Evolutionary conservation across 2,888 invertebrate species (phyloP).

Genomic region (Cataglyphis rosenhaueri): DNA sequence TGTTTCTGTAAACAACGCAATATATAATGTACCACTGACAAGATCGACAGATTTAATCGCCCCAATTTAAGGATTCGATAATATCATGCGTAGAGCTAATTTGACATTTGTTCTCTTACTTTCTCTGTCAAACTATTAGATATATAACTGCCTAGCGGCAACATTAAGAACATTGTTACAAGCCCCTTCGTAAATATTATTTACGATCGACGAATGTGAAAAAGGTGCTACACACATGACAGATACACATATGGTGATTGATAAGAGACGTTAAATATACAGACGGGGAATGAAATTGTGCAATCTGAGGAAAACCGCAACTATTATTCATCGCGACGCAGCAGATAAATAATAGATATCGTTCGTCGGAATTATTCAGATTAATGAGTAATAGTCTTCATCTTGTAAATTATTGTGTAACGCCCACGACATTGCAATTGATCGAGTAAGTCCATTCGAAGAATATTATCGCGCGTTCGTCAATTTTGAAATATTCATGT

Average conservation of each 20-base stretch:
- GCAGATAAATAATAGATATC: neutral
- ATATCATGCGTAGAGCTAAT: slow-evolving; percentile 41
- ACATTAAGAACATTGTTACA: slow-evolving; percentile 31
- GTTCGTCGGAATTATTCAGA: slow-evolving; percentile 1
- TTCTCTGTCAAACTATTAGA: slow-evolving; percentile 46
- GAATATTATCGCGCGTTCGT: neutral
- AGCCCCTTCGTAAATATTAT: slow-evolving; percentile 10
- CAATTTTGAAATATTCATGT: slow-evolving; percentile 30
- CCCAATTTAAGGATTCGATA: slow-evolving; percentile 12
- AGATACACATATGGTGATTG: slow-evolving; percentile 18
- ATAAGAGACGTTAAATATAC: slow-evolving; percentile 9
- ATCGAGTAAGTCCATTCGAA: slow-evolving; percentile 8
- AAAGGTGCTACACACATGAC: slow-evolving; percentile 14
- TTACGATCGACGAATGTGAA: slow-evolving; percentile 26
- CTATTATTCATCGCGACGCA: slow-evolving; percentile 36
- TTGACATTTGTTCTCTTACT: slow-evolving; percentile 50
- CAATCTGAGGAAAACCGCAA: slow-evolving; percentile 45
- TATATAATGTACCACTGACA: neutral
- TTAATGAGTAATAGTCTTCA: slow-evolving; percentile 15
- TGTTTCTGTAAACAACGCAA: neutral
- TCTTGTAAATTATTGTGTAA: slow-evolving; percentile 21
- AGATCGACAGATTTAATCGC: slow-evolving; percentile 35
- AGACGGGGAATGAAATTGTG: slow-evolving; percentile 26
- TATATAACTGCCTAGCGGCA: slow-evolving; percentile 35
- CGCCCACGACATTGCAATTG: neutral